A percentile compares a stretch with the other conserved stretches of the same genome.
Evolutionary conservation across 2,113 vertebrate species (phyloP).

Genomic region (Aviceda subcristata): DNA sequence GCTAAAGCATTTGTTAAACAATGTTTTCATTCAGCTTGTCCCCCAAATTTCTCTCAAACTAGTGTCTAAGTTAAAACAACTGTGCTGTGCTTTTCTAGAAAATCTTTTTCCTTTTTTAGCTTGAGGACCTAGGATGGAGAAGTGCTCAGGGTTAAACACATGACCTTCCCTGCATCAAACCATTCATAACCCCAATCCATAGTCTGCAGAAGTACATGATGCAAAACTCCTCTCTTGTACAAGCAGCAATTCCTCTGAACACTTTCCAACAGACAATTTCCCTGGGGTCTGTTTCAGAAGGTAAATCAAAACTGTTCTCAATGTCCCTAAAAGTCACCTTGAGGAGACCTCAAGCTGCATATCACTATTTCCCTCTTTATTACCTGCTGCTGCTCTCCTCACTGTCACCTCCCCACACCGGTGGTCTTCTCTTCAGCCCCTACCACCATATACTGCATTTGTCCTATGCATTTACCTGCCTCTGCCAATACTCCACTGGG

Average conservation of each 20-base stretch:
- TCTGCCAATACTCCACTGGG: neutral
- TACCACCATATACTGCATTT: neutral
- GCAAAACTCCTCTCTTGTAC: neutral
- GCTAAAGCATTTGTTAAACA: neutral
- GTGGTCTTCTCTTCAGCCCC: neutral
- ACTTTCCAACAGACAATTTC: neutral
- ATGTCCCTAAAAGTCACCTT: neutral
- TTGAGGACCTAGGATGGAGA: neutral
- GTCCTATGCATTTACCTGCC: neutral
- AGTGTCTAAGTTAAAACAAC: neutral
- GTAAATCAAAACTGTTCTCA: neutral
- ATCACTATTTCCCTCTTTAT: neutral
- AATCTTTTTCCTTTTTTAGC: neutral
- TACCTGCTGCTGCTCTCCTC: neutral
- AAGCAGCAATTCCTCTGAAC: neutral
- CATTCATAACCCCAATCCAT: neutral
- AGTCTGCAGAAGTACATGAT: neutral
- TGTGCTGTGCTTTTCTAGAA: neutral
- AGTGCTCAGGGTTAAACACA: neutral
- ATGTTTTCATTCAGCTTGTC: neutral
- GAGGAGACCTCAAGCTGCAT: neutral
- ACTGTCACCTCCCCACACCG: neutral
- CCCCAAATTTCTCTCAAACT: neutral
- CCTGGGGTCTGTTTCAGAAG: neutral
- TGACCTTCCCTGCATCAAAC: neutral